Conservation (phyloP, 2,888 invertebrate species). For the Caenorhabditis becei region DNA sequence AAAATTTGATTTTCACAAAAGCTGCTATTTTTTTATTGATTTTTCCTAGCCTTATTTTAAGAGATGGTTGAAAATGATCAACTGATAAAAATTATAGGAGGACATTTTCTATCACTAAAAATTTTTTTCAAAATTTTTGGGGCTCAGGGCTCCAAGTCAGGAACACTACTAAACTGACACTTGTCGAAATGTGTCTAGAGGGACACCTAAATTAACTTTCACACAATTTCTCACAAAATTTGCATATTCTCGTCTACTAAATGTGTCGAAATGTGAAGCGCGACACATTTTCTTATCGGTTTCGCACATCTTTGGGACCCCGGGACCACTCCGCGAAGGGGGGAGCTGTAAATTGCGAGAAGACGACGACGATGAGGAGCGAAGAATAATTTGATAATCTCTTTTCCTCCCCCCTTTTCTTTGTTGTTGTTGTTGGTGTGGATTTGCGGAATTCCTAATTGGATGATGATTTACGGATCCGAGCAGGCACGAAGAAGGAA, state of each 20-base stretch:
- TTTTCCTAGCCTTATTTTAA: too few species aligned
- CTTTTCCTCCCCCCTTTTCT: background rate
- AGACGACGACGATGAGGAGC: background rate
- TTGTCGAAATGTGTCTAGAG: background rate
- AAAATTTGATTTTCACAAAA: too few species aligned
- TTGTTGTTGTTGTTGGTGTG: conserved; percentile 9
- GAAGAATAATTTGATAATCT: conserved; percentile 33
- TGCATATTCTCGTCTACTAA: background rate
- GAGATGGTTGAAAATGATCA: too few species aligned
- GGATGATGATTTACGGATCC: conserved; percentile 5
- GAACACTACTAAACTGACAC: background rate
- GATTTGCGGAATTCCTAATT: conserved; percentile 1
- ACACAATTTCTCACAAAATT: background rate
- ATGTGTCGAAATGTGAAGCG: conserved; percentile 11
- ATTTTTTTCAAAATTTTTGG: too few species aligned
- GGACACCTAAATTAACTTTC: conserved; percentile 7
- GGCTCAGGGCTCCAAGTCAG: too few species aligned
- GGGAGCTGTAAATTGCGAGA: background rate
- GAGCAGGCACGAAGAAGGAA: background rate
- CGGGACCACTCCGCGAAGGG: background rate
- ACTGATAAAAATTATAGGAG: too few species aligned
- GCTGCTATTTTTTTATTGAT: too few species aligned
- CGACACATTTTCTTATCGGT: background rate
- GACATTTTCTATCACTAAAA: too few species aligned
- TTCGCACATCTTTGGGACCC: background rate